Base-by-base conservation (phyloP, 2,797 vertebrate species). In the Oryzias sinensis region DNA sequence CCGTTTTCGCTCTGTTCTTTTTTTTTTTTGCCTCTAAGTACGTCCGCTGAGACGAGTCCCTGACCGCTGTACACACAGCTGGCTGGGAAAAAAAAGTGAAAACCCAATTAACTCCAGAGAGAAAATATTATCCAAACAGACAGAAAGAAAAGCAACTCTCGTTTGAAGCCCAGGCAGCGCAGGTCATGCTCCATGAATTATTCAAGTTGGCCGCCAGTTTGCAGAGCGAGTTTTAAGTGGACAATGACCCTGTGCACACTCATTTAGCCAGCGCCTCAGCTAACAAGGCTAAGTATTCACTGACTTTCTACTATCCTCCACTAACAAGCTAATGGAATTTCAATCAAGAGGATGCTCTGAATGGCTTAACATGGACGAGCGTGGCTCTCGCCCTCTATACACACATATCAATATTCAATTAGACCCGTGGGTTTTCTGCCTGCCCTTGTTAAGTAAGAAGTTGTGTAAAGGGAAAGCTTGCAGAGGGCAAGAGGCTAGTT, bases 311-410 rank as follows among this genome's bases (percentile, higher is more conserved):
- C 81, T 86, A 82, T 81, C 83, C 83, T 82, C 80, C 70, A 79
- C 88, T 90, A 92, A 92, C 82, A 86, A 90, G 88, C 87, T 92
- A 90, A 92, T 91, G 88, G 89, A 91, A 90, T 91, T 89, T 81
- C 87, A 90, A 88, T 90, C 88, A 90, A 89, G 87, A 87, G 87
- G 84, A 88, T 85, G 82, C 80, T 70, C 76, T 77, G 85, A 84
- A 87, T 83, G 82, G 79, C 80, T 87, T 81, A 87, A 84, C 82
- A 81, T 73, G 77, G 79, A 60, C 53, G 52, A 78, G 79, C 70
- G 72, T 79, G 52, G 57, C 80, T 66, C 76, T 80, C 62, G 74
- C 68, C 72, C 58, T 69, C 70, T 59, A 62, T 47, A 83, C 65
- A 80, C 70, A 85, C 74, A 80, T 84, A 90, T 89, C 84, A 88